Conservation (phyloP, 2,113 vertebrate species). For the sheep (Ovis aries) region DNA sequence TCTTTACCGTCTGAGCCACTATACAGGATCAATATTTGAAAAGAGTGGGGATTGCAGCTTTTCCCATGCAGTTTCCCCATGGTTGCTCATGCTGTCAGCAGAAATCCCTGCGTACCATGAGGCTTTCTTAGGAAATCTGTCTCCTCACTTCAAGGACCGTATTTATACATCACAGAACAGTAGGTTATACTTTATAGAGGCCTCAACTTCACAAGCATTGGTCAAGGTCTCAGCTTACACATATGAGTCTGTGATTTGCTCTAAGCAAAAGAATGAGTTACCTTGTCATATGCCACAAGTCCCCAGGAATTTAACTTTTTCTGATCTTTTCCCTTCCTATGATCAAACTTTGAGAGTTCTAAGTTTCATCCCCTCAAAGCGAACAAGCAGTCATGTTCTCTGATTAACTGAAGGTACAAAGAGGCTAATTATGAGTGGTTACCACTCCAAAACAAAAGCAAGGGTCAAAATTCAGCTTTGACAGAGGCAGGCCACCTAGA, state of each 20-base stretch:
- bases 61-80: not conserved
- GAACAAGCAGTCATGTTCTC: not conserved
- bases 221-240: not conserved
- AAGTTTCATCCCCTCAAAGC: not conserved
- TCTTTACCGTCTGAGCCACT: not conserved
- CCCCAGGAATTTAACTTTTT: not conserved
- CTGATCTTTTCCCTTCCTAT: not conserved
- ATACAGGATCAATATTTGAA: not conserved
- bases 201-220: not conserved
- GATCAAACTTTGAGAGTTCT: not conserved
- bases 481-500: not conserved
- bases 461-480: not conserved
- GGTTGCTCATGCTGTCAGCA: not conserved
- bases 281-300: not conserved
- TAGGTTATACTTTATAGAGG: not conserved
- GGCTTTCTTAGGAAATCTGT: accelerated
- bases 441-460: not conserved
- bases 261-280: not conserved
- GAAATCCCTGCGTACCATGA: not conserved
- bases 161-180: not conserved
- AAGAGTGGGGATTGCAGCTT: not conserved
- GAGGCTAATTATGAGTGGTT: not conserved
- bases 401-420: not conserved
- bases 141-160: not conserved
- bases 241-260: not conserved